Conservation (phyloP, 2,888 invertebrate species). For the Cerceris rybyensis region DNA sequence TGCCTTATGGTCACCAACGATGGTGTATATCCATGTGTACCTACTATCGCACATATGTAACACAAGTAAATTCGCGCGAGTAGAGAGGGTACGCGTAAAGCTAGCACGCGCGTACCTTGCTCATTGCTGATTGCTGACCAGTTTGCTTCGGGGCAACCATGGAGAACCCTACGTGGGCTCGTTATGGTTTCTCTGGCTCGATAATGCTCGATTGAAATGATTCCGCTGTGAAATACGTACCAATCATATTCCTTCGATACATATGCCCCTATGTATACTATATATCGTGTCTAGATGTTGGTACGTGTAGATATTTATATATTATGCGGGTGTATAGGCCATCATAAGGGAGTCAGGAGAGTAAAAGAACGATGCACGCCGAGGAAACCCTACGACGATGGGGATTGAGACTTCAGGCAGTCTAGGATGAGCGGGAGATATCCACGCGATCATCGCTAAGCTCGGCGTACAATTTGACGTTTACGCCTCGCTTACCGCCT, state of each 20-base stretch:
- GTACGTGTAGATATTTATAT: neutral
- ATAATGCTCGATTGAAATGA: slow-evolving; percentile 74
- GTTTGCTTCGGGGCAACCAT: slow-evolving; percentile 58
- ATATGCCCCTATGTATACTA: slow-evolving; percentile 24
- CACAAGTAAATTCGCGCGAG: slow-evolving; percentile 10
- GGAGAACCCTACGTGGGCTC: slow-evolving; percentile 68
- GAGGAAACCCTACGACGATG: slow-evolving; percentile 19
- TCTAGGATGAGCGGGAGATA: slow-evolving; percentile 44
- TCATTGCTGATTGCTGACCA: slow-evolving; percentile 54
- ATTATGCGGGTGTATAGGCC: neutral
- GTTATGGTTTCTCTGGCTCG: slow-evolving; percentile 72
- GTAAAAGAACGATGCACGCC: slow-evolving; percentile 18
- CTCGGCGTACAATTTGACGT: slow-evolving; percentile 54
- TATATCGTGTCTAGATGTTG: slow-evolving; percentile 19
- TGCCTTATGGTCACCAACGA: slow-evolving; percentile 54
- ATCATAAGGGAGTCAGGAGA: neutral
- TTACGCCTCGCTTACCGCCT: slow-evolving; percentile 48
- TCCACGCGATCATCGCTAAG: slow-evolving; percentile 42
- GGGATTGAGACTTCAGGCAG: slow-evolving; percentile 63
- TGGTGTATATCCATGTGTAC: slow-evolving; percentile 37
- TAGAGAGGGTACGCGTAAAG: neutral
- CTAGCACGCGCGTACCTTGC: slow-evolving; percentile 1
- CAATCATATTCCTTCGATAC: slow-evolving; percentile 59
- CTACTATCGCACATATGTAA: slow-evolving; percentile 9
- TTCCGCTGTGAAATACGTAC: slow-evolving; percentile 71